Evolutionary conservation across 2,888 invertebrate genomes (phyloP).

Genomic region (Lycocerus yunnanus): DNA sequence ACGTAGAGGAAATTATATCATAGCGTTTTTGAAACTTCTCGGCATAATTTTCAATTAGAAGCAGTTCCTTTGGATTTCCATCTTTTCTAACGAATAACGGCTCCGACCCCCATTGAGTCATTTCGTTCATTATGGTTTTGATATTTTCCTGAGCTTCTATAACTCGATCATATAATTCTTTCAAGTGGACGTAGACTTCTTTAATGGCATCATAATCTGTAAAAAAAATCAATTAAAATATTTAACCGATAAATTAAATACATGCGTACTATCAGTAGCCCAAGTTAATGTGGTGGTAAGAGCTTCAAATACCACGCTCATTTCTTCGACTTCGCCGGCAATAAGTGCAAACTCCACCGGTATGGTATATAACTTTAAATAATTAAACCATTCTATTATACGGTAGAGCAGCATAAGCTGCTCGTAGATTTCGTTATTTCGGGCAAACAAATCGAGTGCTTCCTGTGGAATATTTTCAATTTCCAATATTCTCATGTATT

Average conservation of each 20-base stretch:
- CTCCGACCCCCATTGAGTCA: slow-evolving; percentile 71
- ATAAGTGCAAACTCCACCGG: slow-evolving; percentile 80
- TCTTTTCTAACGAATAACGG: slow-evolving; percentile 80
- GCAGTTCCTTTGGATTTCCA: slow-evolving; percentile 59
- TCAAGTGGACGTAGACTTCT: not conserved
- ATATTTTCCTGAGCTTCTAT: slow-evolving; percentile 71
- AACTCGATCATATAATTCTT: slow-evolving; percentile 55
- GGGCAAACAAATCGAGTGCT: slow-evolving; percentile 67
- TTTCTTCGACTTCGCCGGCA: slow-evolving; percentile 71
- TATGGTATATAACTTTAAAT: slow-evolving; percentile 72
- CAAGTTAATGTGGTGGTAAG: slow-evolving; percentile 76
- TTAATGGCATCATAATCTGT: not conserved
- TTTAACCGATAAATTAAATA: not conserved
- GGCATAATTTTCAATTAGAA: slow-evolving; percentile 63
- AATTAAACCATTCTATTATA: slow-evolving; percentile 82
- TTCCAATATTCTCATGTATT: slow-evolving; percentile 65
- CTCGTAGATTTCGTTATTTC: slow-evolving; percentile 69
- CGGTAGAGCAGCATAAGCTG: slow-evolving; percentile 55
- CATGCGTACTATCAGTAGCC: slow-evolving; percentile 74
- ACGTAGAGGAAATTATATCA: slow-evolving; percentile 56
- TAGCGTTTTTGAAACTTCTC: slow-evolving; percentile 62
- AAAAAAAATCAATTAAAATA: not conserved
- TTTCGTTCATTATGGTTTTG: slow-evolving; percentile 59
- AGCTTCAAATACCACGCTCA: slow-evolving; percentile 71
- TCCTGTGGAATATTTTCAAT: slow-evolving; percentile 64